Evolutionary conservation across 2,113 vertebrate genomes (phyloP).

Genomic region (Alaudala cheleensis): DNA sequence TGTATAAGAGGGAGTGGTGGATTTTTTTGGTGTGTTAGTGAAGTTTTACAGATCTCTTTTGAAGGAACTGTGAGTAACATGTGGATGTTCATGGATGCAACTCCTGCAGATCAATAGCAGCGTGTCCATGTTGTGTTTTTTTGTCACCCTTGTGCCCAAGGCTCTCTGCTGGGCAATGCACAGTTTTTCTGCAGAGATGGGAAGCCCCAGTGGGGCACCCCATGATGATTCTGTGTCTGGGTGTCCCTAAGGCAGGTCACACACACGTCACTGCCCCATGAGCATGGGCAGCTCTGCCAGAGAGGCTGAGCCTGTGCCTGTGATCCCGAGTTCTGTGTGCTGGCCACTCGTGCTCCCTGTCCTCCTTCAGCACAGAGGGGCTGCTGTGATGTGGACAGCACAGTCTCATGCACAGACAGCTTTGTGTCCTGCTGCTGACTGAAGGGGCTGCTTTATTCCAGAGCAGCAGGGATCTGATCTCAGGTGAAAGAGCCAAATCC

Average conservation of each 20-base stretch:
- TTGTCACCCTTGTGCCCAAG: not conserved
- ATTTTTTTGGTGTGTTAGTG: rapidly evolving
- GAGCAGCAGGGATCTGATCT: not conserved
- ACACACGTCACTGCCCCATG: not conserved
- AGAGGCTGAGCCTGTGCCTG: rapidly evolving
- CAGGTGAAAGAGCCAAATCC: not conserved
- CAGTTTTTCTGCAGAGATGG: not conserved
- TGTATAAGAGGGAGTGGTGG: not conserved
- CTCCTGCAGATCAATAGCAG: rapidly evolving
- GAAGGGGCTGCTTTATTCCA: not conserved
- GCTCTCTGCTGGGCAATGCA: not conserved
- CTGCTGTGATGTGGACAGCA: rapidly evolving
- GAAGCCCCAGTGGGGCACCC: not conserved
- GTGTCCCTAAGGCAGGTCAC: not conserved
- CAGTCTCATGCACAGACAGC: rapidly evolving
- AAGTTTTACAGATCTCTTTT: not conserved
- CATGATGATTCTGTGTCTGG: not conserved
- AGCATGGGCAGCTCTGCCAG: not conserved
- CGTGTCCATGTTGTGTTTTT: rapidly evolving
- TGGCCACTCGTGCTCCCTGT: not conserved
- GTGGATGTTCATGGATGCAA: not conserved
- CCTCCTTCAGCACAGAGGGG: not conserved
- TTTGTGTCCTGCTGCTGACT: not conserved
- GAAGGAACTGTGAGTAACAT: not conserved
- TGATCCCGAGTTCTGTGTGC: rapidly evolving